Evolutionary conservation across 2,797 vertebrate species (phyloP).

Genomic region (Arrhamphus sclerolepis): DNA sequence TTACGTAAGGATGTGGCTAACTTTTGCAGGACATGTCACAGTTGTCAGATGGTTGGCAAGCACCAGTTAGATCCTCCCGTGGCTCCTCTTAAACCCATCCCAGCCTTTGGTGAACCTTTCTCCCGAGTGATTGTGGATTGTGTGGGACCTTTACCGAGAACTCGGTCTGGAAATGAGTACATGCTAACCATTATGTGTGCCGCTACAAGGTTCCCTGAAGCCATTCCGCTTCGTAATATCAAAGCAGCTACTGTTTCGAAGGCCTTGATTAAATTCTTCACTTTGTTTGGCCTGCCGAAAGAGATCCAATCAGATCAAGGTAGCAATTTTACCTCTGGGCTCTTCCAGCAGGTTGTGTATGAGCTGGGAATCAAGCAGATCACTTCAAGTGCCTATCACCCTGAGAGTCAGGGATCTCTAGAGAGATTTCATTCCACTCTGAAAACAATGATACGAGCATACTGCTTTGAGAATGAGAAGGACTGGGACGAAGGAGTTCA

Average conservation of each 20-base stretch:
- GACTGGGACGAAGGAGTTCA: background rate
- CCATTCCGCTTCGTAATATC: accelerated
- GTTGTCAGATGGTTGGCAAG: too few species aligned
- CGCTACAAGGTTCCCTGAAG: background rate
- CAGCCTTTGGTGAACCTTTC: background rate
- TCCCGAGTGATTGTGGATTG: background rate
- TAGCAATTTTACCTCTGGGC: background rate
- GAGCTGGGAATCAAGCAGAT: accelerated
- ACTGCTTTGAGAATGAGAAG: background rate
- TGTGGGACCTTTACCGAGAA: background rate
- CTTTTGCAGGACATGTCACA: too few species aligned
- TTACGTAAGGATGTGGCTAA: too few species aligned
- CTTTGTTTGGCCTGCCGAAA: background rate
- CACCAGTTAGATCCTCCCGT: too few species aligned
- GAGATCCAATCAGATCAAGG: constrained; percentile 1
- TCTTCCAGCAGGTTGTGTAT: background rate
- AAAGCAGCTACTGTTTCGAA: background rate
- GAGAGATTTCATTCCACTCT: background rate
- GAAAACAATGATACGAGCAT: background rate
- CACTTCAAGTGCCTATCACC: background rate
- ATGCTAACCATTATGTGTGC: background rate
- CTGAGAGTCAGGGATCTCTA: background rate
- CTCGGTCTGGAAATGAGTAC: background rate
- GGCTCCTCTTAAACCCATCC: background rate
- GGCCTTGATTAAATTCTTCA: background rate